These are phyloP conservation scores for Gymnothorax reevesii DNA, from an alignment of 2,797 vertebrate genomes.

Conservation along the genomic window DNA sequence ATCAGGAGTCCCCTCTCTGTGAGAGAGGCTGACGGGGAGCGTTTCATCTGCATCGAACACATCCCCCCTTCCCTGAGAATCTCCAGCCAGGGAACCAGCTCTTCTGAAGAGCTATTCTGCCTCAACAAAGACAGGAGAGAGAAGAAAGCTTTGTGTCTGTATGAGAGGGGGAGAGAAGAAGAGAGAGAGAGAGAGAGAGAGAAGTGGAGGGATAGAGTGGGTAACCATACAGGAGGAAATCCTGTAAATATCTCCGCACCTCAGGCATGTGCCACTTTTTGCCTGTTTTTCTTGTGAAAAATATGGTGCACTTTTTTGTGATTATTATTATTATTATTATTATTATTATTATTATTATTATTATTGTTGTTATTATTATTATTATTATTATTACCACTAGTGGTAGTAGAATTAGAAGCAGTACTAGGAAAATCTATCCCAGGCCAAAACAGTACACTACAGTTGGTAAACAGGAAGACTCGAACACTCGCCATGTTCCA, in stretches of 20 bases:
- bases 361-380: neutral
- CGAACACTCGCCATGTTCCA: neutral
- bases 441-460: neutral
- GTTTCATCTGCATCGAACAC: constrained; percentile 16
- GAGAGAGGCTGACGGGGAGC: neutral
- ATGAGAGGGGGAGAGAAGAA: constrained; percentile 49
- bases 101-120: constrained; percentile 26
- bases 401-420: neutral
- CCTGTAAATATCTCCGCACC: neutral
- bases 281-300: neutral
- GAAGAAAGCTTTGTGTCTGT: constrained; percentile 35
- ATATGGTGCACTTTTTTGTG: neutral
- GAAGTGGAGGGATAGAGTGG: constrained; percentile 51
- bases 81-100: constrained; percentile 16
- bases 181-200: constrained; percentile 5
- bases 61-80: constrained; percentile 11
- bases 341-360: neutral
- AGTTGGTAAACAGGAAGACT: neutral
- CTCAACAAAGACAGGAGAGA: constrained; percentile 32
- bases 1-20: neutral
- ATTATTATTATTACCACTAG: neutral
- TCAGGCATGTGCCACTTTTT: neutral
- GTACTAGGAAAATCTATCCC: neutral
- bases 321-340: neutral
- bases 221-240: constrained; percentile 42